Base-by-base conservation (phyloP, 2,113 vertebrate species). In the Ceyx margarethae region DNA sequence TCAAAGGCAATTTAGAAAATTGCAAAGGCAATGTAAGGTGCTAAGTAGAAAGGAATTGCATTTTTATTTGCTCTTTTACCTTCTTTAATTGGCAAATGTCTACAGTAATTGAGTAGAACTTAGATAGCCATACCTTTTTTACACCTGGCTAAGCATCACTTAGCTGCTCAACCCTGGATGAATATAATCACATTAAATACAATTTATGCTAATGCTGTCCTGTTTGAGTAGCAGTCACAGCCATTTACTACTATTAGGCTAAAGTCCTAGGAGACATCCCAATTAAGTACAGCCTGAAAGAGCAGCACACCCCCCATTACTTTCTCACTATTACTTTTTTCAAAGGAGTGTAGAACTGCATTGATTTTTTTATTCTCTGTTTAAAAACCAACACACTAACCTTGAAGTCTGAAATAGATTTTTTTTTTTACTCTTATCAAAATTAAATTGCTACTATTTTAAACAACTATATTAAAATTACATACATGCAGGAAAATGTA, bases 141-240 rank as follows among this genome's bases (percentile, higher is more conserved):
- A 96, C 95, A 95, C 79, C 76, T 91, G 94, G 89, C 76, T 96
- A 95, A 89, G 86, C 93, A 94, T 60, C 85, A 95, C 78, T 96
- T 96, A 90, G 73, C 91, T 64, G 85, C 89, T 91, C 76, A 96
- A 82, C 83, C 77, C n/a, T 78, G 74, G 79, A 60, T 95, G 71
- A 94, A 91, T 28, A 68, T 61, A 77, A 91, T 75, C 84, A 91
- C 37, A 86, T 83, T 84, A 91, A 94, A 93, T 48, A 46, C 51
- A 89, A 93, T 88, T 92, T 94, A 92, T 92, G 95, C 68, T 94
- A 91, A 91, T 62, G 18, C 68, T 84, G 78, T 69, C 90, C 66
- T 91, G 66, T 84, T 74, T 71, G 73, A 94, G 37, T 33, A 90
- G 75, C 77, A 94, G 84, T 71, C 86, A 87, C 19, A 69, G 68